phyloP scores from a whole-genome alignment of 1,140 invertebrate species.

The Macrobrachium nipponense region DNA sequence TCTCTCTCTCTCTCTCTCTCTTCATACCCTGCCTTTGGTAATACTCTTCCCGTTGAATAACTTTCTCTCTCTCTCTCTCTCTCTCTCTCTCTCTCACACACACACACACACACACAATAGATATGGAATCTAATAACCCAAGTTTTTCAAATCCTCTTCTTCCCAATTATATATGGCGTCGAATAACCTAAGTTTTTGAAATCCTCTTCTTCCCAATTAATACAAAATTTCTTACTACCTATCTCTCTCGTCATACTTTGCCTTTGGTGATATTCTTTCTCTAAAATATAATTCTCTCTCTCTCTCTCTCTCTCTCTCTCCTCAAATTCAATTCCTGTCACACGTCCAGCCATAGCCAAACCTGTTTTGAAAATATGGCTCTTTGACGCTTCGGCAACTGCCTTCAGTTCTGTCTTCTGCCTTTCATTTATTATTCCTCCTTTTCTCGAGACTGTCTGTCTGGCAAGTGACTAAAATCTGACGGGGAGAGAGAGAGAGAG shows the following conservation, averaged over 20 bases:
- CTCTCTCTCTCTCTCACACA: not conserved
- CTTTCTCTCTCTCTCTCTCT: not conserved
- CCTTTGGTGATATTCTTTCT: too few relatives aligned
- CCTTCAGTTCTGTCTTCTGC: not conserved
- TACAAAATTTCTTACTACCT: not conserved
- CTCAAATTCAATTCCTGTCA: not conserved
- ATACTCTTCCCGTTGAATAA: too few relatives aligned
- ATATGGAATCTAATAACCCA: not conserved
- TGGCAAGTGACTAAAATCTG: not conserved
- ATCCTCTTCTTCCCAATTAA: not conserved
- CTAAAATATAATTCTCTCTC: too few relatives aligned
- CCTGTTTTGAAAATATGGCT: too few relatives aligned
- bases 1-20: not conserved
- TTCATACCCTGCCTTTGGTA: too few relatives aligned
- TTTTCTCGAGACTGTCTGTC: not conserved
- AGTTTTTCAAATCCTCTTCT: not conserved
- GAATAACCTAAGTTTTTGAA: not conserved
- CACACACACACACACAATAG: too few relatives aligned
- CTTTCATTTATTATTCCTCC: not conserved
- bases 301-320: conserved; percentile 17
- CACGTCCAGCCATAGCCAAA: not conserved
- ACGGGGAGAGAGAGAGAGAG: not conserved
- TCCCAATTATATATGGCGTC: not conserved
- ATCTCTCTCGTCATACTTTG: not conserved
- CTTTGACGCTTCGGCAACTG: not conserved